These are phyloP conservation scores for Phoxinus dragarum DNA, from an alignment of 2,797 vertebrate species.

Conservation along the genomic window DNA sequence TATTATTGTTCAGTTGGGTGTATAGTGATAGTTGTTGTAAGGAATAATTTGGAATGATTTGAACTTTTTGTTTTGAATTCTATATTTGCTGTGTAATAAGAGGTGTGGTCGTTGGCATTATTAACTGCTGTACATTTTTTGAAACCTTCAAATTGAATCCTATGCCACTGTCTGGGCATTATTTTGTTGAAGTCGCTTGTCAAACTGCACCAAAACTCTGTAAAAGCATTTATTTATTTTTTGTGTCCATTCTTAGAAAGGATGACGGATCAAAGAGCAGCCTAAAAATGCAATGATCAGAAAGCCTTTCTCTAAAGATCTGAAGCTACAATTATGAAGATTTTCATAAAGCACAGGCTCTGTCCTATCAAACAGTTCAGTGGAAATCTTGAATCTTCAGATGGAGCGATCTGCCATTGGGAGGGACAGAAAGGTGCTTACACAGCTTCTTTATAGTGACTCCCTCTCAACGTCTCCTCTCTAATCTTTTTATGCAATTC, in stretches of 20 bases:
- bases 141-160: not conserved
- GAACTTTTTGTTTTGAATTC: too few relatives aligned
- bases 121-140: not conserved
- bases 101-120: not conserved
- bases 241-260: not conserved
- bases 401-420: conserved; percentile 25
- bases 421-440: conserved; percentile 46
- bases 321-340: not conserved
- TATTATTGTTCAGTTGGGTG: too few relatives aligned
- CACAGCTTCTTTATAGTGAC: conserved; percentile 45
- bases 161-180: not conserved
- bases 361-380: conserved; percentile 22
- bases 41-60: not conserved
- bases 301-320: not conserved
- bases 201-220: not conserved
- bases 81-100: too few relatives aligned
- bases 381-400: conserved; percentile 41
- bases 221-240: not conserved
- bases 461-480: conserved; percentile 25
- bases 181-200: not conserved
- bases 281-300: not conserved
- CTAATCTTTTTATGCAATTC: conserved; percentile 25
- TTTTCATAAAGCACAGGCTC: not conserved
- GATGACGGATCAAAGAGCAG: not conserved
- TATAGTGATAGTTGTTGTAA: too few relatives aligned